Evolutionary conservation across 2,797 vertebrate species (phyloP).

Genomic region (Triplophysa bombifrons): DNA sequence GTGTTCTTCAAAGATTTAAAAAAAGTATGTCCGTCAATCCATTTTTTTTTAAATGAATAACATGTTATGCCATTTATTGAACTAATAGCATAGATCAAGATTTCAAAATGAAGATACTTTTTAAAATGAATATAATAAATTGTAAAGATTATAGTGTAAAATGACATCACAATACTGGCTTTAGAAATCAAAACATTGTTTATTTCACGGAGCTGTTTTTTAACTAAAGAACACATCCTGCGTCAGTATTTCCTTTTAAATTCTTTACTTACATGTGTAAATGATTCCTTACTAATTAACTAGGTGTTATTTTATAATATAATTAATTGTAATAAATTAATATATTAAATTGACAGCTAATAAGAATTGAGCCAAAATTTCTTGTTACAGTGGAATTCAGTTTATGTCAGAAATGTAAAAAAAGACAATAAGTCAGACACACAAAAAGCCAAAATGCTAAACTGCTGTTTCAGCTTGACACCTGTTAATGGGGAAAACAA

Average conservation of each 20-base stretch:
- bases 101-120: background rate
- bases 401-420: no score
- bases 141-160: background rate
- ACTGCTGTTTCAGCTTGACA: conserved; percentile 8
- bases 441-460: conserved; percentile 1
- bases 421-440: background rate
- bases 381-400: no score
- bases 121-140: background rate
- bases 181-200: background rate
- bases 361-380: background rate
- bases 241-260: no score
- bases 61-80: background rate
- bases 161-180: background rate
- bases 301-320: background rate
- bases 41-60: no score
- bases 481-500: conserved; percentile 36
- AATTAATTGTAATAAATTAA: background rate
- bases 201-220: no score
- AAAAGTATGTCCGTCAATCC: no score
- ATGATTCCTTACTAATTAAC: background rate
- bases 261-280: no score
- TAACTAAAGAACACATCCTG: no score
- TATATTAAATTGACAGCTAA: background rate
- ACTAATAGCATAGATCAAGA: background rate
- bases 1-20: background rate